Evolutionary conservation across 1,140 invertebrate species (phyloP).

Genomic region (Sitobion miscanthi): DNA sequence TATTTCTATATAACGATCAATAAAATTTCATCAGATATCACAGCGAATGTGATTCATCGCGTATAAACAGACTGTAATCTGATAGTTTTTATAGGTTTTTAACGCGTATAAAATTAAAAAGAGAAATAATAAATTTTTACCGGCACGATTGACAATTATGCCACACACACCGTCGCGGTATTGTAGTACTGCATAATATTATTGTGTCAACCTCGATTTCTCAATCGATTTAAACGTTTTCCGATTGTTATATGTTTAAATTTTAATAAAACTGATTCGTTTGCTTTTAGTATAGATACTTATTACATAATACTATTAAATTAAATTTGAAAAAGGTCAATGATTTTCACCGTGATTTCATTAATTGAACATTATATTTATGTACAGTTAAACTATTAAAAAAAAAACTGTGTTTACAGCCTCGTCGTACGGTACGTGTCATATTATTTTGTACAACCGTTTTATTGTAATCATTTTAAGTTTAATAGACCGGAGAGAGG

Average conservation of each 20-base stretch:
- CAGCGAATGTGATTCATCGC: background rate
- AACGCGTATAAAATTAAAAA: background rate
- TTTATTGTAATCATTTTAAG: background rate
- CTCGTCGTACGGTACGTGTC: background rate
- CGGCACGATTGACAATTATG: background rate
- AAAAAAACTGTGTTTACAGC: background rate
- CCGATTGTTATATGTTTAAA: background rate
- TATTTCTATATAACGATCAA: background rate
- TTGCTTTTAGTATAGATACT: background rate
- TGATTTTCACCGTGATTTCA: background rate
- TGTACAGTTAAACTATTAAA: background rate
- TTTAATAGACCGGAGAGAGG: background rate
- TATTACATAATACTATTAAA: background rate
- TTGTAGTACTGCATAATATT: background rate
- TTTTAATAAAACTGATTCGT: background rate
- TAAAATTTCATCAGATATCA: slow-evolving; percentile 23
- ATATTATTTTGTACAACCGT: background rate
- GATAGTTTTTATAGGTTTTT: background rate
- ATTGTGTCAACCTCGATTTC: background rate
- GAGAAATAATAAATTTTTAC: background rate
- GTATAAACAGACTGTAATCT: background rate
- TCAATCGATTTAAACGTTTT: background rate
- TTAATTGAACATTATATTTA: background rate
- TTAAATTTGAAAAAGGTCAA: background rate
- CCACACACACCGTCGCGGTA: background rate